Base-by-base conservation (phyloP, 2,888 invertebrate species). In the Drosophila macrospina region DNA sequence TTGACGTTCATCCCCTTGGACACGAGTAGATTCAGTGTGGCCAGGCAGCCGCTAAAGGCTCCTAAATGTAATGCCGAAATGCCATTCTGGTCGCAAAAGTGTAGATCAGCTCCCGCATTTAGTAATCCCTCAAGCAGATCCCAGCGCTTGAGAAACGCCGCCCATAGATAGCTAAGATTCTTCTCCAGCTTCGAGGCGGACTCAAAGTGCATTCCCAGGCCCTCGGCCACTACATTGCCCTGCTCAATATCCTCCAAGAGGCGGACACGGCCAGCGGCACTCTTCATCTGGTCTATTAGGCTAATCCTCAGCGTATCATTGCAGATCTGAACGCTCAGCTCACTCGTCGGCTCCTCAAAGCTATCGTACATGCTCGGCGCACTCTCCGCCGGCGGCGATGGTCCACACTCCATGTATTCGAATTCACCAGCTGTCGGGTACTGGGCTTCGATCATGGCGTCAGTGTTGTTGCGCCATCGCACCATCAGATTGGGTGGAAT, bases 341-440 rank as follows among this genome's bases (percentile, higher is more conserved):
- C 94, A 75, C 94, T 93, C 77, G 94, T 94, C 47, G 95, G 95
- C 90, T 95, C 95, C 90, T 95, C 95, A 88, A 96, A 96, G 92
- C 95, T 96, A 90, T 96, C 96, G 92, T 96, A 96, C 93, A 96
- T 94, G 90, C 95, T 95, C 78, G 96, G 95, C 44, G 96, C 95
- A 92, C 96, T 96, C 91, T 96, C 96, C 64, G 96, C 95, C 30
- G 96, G 96, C 7, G 96, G 96, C 15, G 96, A 95, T 37, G 95
- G 95, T 62, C 96, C 96, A 84, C 95, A 95, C 91, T 96, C 95
- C 93, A 96, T 95, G 91, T 95, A 96, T 91, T 95, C 95, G 91
- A 95, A 95, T 92, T 95, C 95, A 74, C 91, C 91, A 63, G 91
- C 82, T 83, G 95, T 94, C 69, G 95, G 95, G 90, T 94, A 94